Conservation (phyloP, 2,888 invertebrate genomes). For the Herminia tarsipennalis region DNA sequence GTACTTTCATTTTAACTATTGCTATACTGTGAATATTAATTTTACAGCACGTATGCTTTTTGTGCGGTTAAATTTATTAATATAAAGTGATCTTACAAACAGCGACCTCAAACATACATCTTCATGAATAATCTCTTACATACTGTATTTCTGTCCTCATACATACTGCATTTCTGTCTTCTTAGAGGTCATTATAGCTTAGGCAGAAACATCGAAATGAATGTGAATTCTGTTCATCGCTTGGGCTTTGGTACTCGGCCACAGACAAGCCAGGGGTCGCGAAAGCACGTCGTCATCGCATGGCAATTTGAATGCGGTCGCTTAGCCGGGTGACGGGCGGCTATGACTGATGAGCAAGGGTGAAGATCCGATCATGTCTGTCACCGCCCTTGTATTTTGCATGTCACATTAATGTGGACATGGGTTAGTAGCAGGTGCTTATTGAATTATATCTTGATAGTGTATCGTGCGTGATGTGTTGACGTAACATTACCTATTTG, state of each 20-base stretch:
- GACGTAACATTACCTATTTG: background rate
- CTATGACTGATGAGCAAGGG: conserved; percentile 85
- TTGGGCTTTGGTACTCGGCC: conserved; percentile 58
- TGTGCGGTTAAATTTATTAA: too few relatives aligned
- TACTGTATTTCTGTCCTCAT: too few relatives aligned
- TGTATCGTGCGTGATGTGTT: background rate
- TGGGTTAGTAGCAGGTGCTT: conserved; percentile 62
- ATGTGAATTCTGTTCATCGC: background rate
- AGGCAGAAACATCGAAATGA: conserved; percentile 23
- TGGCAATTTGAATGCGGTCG: conserved; percentile 85
- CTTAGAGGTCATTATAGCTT: too few relatives aligned
- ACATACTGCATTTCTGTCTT: too few relatives aligned
- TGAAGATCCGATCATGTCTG: conserved; percentile 78
- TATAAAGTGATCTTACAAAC: too few relatives aligned
- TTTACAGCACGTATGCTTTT: too few relatives aligned
- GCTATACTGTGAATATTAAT: too few relatives aligned
- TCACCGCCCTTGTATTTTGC: conserved; percentile 76
- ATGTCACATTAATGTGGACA: conserved; percentile 68
- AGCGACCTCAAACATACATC: too few relatives aligned
- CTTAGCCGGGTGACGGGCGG: conserved; percentile 78
- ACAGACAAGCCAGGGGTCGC: conserved; percentile 77
- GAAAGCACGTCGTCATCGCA: conserved; percentile 83
- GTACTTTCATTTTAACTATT: too few relatives aligned
- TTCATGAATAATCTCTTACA: too few relatives aligned
- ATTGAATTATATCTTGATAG: conserved; percentile 45